Conservation (phyloP, 2,888 invertebrate genomes). For the Cantharis nigra region DNA sequence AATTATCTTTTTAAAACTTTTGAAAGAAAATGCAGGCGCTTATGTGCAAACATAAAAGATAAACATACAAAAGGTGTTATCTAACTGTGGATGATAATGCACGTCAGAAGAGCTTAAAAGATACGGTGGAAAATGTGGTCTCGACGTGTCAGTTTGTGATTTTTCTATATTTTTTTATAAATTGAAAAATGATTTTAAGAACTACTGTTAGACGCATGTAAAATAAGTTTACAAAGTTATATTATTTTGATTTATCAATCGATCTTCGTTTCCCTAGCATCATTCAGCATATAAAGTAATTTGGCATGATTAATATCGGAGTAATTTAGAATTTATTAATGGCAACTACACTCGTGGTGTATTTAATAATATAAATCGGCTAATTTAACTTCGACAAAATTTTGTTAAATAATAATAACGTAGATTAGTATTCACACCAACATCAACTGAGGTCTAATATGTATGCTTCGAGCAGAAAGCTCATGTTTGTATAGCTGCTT, state of each 20-base stretch:
- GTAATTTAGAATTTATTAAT: not conserved
- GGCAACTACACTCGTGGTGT: not conserved
- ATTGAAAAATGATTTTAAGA: not conserved
- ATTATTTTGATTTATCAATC: not conserved
- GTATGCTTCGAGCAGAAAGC: not conserved
- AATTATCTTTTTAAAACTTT: not conserved
- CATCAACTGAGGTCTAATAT: not conserved
- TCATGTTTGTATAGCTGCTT: not conserved
- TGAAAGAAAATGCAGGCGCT: not conserved
- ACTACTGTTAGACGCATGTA: not conserved
- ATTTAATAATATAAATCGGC: not conserved
- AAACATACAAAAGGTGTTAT: not conserved
- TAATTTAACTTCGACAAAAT: not conserved
- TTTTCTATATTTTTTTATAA: not conserved
- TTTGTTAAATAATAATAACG: not conserved
- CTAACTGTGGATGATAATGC: not conserved
- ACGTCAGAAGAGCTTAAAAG: not conserved
- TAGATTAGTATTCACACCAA: not conserved
- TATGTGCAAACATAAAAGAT: not conserved
- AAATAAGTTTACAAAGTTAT: not conserved
- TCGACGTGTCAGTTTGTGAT: not conserved
- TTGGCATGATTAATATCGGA: not conserved
- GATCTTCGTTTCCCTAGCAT: not conserved
- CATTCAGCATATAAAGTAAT: not conserved
- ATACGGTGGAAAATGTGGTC: not conserved